Evolutionary conservation across 2,113 vertebrate species (phyloP).

Genomic region (Sinocyclocheilus anshuiensis): DNA sequence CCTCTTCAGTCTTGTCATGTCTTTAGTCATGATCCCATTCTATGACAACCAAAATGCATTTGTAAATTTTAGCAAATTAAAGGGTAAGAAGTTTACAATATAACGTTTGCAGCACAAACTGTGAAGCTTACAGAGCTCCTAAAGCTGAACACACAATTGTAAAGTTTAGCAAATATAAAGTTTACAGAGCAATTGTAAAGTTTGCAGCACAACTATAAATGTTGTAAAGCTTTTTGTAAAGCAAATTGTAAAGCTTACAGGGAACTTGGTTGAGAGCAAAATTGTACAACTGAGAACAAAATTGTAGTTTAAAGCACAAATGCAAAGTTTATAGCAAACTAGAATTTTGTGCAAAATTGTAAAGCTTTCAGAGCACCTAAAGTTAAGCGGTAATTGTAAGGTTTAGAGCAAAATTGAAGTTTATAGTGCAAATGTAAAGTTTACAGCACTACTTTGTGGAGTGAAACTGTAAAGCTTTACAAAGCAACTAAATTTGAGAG

Average conservation of each 20-base stretch:
- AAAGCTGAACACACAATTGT: too few relatives aligned
- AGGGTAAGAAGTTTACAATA: not conserved
- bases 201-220: too few relatives aligned
- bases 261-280: not conserved
- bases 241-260: not conserved
- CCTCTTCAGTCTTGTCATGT: constrained; percentile 92
- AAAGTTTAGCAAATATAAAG: too few relatives aligned
- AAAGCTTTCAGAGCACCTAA: not conserved
- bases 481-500: not conserved
- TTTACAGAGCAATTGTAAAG: too few relatives aligned
- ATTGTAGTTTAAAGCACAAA: not conserved
- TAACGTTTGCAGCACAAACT: not conserved
- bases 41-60: constrained; percentile 62
- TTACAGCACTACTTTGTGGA: not conserved
- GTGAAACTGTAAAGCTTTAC: not conserved
- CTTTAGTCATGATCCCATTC: constrained; percentile 97
- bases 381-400: not conserved
- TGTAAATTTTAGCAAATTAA: not conserved
- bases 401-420: too few relatives aligned
- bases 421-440: not conserved
- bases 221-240: too few relatives aligned
- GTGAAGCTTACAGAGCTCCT: not conserved
- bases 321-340: not conserved
- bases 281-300: not conserved
- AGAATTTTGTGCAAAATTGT: too few relatives aligned